These are phyloP conservation scores for Oreochromis mossambicus DNA, from an alignment of 2,797 vertebrate genomes.

Conservation along the genomic window DNA sequence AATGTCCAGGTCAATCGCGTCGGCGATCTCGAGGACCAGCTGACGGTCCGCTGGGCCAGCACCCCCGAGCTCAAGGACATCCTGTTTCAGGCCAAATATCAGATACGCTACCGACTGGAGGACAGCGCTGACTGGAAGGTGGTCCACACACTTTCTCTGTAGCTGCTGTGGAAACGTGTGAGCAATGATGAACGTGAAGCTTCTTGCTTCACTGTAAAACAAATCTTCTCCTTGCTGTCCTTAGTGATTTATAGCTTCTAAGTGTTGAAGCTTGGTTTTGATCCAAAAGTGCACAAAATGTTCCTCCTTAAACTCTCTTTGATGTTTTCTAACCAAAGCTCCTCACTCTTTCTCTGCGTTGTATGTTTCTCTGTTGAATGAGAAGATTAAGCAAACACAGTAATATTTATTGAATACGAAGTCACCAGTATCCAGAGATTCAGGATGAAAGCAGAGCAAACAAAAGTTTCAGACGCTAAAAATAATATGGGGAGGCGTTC, in stretches of 20 bases:
- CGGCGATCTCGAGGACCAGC: conserved; percentile 90
- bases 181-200: background rate
- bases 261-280: conserved; percentile 8
- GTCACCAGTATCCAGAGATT: background rate
- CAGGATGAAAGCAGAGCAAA: background rate
- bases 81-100: conserved; percentile 95
- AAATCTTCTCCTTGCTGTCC: background rate
- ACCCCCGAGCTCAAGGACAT: conserved; percentile 90
- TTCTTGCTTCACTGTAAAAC: background rate
- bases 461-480: background rate
- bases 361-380: background rate
- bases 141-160: background rate
- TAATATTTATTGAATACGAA: background rate
- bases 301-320: conserved; percentile 2
- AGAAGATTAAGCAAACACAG: background rate
- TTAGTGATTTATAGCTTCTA: background rate
- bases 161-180: background rate
- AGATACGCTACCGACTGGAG: conserved; percentile 94
- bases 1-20: conserved; percentile 88
- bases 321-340: conserved; percentile 7
- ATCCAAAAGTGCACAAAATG: background rate
- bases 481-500: background rate
- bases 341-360: background rate
- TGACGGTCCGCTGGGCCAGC: conserved; percentile 89
- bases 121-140: conserved; percentile 94